Conservation (phyloP, 2,797 vertebrate genomes). For the Cyprinodon diabolis region DNA sequence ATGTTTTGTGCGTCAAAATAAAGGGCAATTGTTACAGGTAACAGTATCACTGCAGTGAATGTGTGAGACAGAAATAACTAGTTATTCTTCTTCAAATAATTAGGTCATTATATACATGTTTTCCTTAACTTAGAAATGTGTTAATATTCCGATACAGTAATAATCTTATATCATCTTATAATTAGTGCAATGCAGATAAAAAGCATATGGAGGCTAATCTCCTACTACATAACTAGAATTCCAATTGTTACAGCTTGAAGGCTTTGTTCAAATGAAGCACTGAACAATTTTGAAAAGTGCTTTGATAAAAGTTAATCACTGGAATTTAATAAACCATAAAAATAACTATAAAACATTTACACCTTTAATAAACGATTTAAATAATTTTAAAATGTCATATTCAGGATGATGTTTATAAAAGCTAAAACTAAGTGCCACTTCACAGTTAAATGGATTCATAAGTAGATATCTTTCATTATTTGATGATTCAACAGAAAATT, state of each 20-base stretch:
- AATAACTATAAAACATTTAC: constrained; percentile 5
- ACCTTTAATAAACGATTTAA: background rate
- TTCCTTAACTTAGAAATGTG: background rate
- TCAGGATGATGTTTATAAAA: constrained; percentile 28
- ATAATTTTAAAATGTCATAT: constrained; percentile 26
- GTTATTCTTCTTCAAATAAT: background rate
- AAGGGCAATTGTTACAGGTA: background rate
- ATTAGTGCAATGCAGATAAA: background rate
- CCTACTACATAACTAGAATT: constrained; percentile 12
- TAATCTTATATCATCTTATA: background rate
- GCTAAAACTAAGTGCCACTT: constrained; percentile 19
- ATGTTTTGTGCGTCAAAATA: background rate
- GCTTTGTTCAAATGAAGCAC: constrained; percentile 7
- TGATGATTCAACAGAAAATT: constrained; percentile 39
- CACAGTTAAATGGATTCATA: constrained; percentile 4
- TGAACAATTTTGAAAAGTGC: constrained; percentile 10
- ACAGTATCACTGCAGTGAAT: too few species aligned
- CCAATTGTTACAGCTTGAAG: constrained; percentile 5
- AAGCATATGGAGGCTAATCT: constrained; percentile 24
- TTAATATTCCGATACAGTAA: background rate
- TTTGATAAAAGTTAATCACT: constrained; percentile 34
- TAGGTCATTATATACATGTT: background rate
- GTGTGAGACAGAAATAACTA: background rate
- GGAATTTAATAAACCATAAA: constrained; percentile 42
- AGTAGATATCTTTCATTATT: constrained; percentile 17